These are phyloP conservation scores for Oreochromis mossambicus DNA, from an alignment of 2,797 vertebrate genomes.

Conservation along the genomic window DNA sequence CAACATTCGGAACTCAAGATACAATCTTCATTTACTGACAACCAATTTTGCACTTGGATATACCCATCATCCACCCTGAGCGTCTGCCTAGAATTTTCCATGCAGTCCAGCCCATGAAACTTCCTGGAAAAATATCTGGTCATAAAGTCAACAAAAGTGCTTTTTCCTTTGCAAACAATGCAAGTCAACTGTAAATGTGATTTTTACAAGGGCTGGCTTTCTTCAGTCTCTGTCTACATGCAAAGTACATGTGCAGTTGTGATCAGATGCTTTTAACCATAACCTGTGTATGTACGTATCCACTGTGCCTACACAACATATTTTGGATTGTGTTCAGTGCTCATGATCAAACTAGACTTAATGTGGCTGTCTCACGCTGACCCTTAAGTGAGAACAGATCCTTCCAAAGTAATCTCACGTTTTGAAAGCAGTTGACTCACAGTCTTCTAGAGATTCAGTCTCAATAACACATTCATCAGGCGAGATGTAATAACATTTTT, in stretches of 20 bases:
- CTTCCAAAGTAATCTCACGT: not conserved
- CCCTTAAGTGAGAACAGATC: not conserved
- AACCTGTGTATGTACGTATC: not conserved
- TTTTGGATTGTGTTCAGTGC: not conserved
- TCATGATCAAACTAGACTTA: not conserved
- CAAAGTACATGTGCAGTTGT: not conserved
- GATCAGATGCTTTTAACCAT: not conserved
- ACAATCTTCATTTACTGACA: not conserved
- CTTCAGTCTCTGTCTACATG: not conserved
- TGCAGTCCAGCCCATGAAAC: not conserved
- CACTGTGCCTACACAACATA: not conserved
- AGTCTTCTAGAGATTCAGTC: not conserved
- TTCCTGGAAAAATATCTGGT: not conserved
- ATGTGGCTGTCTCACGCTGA: not conserved
- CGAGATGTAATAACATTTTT: not conserved
- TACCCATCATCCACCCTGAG: not conserved
- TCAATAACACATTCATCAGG: not conserved
- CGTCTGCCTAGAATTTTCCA: not conserved
- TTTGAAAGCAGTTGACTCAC: not conserved
- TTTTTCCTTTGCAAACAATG: not conserved
- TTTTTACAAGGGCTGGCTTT: not conserved
- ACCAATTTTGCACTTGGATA: not conserved
- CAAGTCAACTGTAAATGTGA: not conserved
- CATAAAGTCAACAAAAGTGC: not conserved
- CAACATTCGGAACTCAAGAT: not conserved